Percentiles rank a stretch among this genome's conserved stretches.
Conservation (phyloP, 92 coral and sea anemone species). For the Chrysogorgia sp. region DNA sequence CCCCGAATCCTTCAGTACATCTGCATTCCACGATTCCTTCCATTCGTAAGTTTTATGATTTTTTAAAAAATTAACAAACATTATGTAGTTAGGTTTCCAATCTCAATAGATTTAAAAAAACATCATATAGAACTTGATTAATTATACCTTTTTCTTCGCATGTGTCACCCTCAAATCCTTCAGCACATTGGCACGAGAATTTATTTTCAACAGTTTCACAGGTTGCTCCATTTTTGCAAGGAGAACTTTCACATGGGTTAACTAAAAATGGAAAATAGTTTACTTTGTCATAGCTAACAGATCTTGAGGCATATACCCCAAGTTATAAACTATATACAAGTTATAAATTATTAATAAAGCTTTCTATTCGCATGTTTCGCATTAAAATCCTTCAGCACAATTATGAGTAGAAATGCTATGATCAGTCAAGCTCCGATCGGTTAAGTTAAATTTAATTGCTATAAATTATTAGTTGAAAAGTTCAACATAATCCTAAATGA, state of each 20-base stretch:
- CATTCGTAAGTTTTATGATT: neutral
- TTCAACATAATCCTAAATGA: no score
- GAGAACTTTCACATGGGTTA: slow-evolving; percentile 17
- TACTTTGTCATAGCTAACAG: no score
- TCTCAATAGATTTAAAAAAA: neutral
- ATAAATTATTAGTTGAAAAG: no score
- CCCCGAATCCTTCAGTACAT: slow-evolving; percentile 4
- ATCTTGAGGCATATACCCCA: no score
- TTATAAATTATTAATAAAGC: neutral
- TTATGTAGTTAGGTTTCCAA: neutral
- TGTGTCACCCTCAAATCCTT: slow-evolving; percentile 3
- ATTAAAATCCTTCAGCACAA: slow-evolving; percentile 3
- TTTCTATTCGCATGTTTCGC: slow-evolving; percentile 4
- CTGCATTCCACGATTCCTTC: slow-evolving; percentile 21
- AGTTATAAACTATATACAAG: neutral
- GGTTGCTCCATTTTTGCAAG: slow-evolving; percentile 23
- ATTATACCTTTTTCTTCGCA: slow-evolving; percentile 33
- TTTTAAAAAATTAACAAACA: neutral
- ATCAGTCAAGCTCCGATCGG: no score
- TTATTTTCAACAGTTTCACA: slow-evolving; percentile 16
- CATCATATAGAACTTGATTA: neutral
- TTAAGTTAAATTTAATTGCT: no score
- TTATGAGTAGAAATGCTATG: neutral
- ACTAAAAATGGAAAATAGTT: neutral
- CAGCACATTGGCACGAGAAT: slow-evolving; percentile 9